phyloP scores from a whole-genome alignment of 2,113 vertebrate species.

The Meleagris gallopavo region DNA sequence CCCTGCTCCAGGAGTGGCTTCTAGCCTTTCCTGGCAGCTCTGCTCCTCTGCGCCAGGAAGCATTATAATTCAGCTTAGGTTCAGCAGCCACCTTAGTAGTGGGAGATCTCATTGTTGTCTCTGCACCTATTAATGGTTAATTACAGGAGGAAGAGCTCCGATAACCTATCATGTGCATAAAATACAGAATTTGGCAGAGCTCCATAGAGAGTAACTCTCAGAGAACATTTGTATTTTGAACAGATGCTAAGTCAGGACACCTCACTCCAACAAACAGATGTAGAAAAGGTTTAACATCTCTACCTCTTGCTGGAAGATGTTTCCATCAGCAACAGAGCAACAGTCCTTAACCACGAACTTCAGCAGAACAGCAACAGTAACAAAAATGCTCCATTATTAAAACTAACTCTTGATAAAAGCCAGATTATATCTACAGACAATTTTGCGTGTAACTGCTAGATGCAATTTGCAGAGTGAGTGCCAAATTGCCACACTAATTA shows the following conservation, averaged over 20 bases:
- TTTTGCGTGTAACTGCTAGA: slow-evolving; percentile 55
- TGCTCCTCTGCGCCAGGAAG: not conserved
- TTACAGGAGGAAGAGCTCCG: not conserved
- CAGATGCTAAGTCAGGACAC: not conserved
- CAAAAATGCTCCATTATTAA: slow-evolving; percentile 53
- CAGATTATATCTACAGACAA: slow-evolving; percentile 51
- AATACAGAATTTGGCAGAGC: not conserved
- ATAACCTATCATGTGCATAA: not conserved
- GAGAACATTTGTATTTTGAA: fast-evolving
- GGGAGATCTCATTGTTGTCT: not conserved
- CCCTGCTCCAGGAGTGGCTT: not conserved
- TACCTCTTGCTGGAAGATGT: not conserved
- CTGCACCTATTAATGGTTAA: not conserved
- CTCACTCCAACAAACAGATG: not conserved
- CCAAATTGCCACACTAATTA: slow-evolving; percentile 67
- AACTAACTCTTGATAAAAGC: slow-evolving; percentile 53
- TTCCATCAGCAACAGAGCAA: slow-evolving; percentile 19
- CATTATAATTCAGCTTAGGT: not conserved
- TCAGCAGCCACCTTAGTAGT: not conserved
- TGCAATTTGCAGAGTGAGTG: slow-evolving; percentile 52
- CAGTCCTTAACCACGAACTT: slow-evolving; percentile 17
- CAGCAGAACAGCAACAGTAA: not conserved
- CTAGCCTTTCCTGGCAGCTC: not conserved
- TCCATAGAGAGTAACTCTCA: not conserved
- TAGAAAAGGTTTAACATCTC: not conserved